phyloP scores from a whole-genome alignment of 2,113 vertebrate species.

The Larimichthys crocea region DNA sequence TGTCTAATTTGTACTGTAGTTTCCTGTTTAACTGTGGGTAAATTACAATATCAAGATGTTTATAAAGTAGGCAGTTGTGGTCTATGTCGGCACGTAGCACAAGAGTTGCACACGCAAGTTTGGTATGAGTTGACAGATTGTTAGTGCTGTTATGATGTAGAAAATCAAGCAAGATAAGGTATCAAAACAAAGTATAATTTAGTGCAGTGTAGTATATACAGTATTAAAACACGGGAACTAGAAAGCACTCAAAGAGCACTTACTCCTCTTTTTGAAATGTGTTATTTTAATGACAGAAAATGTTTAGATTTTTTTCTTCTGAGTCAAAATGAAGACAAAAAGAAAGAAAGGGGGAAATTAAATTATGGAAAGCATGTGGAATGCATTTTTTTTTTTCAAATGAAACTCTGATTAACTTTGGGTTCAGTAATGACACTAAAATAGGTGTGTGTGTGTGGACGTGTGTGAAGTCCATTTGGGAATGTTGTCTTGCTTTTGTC shows the following conservation, averaged over 20 bases:
- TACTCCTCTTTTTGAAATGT: neutral
- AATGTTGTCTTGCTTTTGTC: conserved; percentile 12
- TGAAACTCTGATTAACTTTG: too few species aligned
- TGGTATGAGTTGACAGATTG: too few species aligned
- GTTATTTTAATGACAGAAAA: neutral
- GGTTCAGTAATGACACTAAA: neutral
- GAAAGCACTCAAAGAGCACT: too few species aligned
- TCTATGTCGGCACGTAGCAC: neutral
- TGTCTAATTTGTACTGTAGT: neutral
- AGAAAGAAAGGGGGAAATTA: neutral
- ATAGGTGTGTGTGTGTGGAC: neutral
- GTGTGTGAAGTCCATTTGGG: neutral
- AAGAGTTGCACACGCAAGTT: neutral
- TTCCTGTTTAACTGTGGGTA: conserved; percentile 5
- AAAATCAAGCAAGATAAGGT: neutral
- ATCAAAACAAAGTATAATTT: neutral
- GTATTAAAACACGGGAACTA: too few species aligned
- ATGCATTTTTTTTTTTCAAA: neutral
- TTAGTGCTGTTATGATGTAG: neutral
- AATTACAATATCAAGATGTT: neutral
- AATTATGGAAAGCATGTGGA: neutral
- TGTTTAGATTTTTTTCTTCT: neutral
- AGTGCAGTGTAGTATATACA: neutral
- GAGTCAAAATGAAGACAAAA: neutral
- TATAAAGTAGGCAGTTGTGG: neutral